Evolutionary conservation across 2,797 vertebrate genomes (phyloP), one percentile per base, ranked within the genome.

Genomic region (Kryptolebias ocellatus): DNA sequence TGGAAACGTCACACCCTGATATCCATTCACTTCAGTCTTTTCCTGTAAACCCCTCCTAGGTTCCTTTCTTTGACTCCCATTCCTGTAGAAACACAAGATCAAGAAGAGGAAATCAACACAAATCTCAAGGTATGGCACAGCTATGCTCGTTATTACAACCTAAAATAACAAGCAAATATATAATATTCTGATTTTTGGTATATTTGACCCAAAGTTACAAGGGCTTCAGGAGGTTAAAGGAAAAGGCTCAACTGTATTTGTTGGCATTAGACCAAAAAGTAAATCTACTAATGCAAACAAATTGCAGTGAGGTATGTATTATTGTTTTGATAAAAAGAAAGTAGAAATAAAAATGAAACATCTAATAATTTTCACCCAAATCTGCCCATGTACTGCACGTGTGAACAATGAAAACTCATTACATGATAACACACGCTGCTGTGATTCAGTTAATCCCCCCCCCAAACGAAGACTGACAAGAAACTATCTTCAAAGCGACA

Each of bases 31-130:
- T 49, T 5, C 17, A 42, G 39, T 73, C 45, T 20, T 64, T 58
- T 66, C 16, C 39, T 60, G 10, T n/a, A 29, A 7, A 27, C 20
- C 1, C 14, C 34, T 55, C 50, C 90, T 96, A 97, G 75, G 93
- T 94, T 73, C 74, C 77, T 92, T 95, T 97, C 90, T 97, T 98
- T 88, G 95, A 95, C 85, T 98, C 96, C 96, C 96, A 98, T 90
- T 97, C 96, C 96, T 98, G 89, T 63, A 89, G 76, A 72, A 69
- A 74, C 80, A 65, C 2, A 74, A 60, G 17, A 70, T 34, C 39
- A 45, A 2, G 1, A 27, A 2, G 27, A 65, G 56, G 68, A 8
- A 20, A 4, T 39, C 18, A 10, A 18, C 2, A n/a, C 4, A 10
- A 47, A 51, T 60, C 66, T 58, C 3, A 64, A 54, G 2, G 3